Percentiles rank a stretch among this genome's conserved stretches.
phyloP scores from a whole-genome alignment of 2,797 vertebrate species.

The Australoheros facetus region DNA sequence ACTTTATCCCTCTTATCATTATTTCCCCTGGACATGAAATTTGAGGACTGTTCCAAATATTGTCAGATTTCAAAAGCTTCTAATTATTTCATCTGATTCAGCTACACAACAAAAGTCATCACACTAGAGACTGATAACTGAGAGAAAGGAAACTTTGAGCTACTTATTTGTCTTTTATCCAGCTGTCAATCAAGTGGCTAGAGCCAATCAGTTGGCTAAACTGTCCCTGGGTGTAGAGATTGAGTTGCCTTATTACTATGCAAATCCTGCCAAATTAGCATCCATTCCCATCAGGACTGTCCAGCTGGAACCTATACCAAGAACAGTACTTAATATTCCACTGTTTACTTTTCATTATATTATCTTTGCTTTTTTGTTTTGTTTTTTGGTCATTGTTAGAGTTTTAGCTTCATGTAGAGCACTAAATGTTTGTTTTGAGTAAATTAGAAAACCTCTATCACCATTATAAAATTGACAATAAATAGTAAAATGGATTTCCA shows the following conservation, averaged over 20 bases:
- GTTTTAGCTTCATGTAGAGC: neutral
- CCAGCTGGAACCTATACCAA: conserved; percentile 15
- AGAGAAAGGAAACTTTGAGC: neutral
- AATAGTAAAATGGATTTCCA: neutral
- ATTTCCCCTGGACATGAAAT: neutral
- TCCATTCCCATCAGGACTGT: conserved; percentile 10
- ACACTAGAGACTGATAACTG: neutral
- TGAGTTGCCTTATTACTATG: conserved; percentile 42
- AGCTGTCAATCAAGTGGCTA: conserved; percentile 30
- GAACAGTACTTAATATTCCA: neutral
- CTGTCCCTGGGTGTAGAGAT: conserved; percentile 1
- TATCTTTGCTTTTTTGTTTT: neutral
- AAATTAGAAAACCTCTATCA: neutral
- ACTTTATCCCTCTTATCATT: neutral
- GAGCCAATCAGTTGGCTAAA: conserved; percentile 18
- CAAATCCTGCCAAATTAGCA: conserved; percentile 43
- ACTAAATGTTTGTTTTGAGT: too few relatives aligned
- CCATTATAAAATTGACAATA: neutral
- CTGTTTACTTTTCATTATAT: neutral
- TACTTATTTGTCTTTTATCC: conserved; percentile 1
- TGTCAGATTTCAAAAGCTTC: neutral
- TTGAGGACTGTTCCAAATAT: conserved; percentile 2
- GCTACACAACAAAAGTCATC: neutral
- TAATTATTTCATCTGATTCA: neutral
- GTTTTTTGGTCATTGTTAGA: neutral